Conservation (phyloP, 1,140 invertebrate species). For the Mizuhopecten yessoensis region DNA sequence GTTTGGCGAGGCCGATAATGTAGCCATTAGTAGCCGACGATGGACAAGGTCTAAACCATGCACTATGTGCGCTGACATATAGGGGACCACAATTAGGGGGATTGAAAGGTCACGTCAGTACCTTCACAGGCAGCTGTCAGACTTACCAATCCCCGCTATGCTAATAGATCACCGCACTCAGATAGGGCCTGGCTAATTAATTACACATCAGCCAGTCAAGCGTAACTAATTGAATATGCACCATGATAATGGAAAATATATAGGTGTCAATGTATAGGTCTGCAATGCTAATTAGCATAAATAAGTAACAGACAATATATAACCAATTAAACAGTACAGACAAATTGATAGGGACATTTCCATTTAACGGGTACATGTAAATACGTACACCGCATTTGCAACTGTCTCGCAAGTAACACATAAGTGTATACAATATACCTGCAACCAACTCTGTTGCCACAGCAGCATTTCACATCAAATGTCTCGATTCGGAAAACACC, state of each 20-base stretch:
- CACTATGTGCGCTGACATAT: neutral
- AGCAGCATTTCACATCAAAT: too few relatives aligned
- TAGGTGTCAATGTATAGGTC: neutral
- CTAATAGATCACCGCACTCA: neutral
- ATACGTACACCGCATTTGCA: too few relatives aligned
- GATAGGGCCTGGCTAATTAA: conserved; percentile 8
- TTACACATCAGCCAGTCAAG: neutral
- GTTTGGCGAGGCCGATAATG: neutral
- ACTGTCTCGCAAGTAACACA: too few relatives aligned
- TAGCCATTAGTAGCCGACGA: neutral
- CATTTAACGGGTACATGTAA: too few relatives aligned
- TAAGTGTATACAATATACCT: too few relatives aligned
- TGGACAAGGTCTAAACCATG: neutral
- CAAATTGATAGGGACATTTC: neutral
- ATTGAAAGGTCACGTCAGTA: conserved; percentile 12
- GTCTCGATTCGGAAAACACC: too few relatives aligned
- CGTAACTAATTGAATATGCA: conserved; percentile 9
- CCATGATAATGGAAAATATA: neutral
- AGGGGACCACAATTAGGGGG: neutral
- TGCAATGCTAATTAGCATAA: neutral
- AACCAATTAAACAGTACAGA: neutral
- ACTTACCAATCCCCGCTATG: conserved; percentile 4
- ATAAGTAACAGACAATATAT: neutral
- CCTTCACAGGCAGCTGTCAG: neutral
- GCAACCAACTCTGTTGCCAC: too few relatives aligned